Evolutionary conservation across 2,113 vertebrate genomes (phyloP).

Genomic region (Coregonus clupeaformis): DNA sequence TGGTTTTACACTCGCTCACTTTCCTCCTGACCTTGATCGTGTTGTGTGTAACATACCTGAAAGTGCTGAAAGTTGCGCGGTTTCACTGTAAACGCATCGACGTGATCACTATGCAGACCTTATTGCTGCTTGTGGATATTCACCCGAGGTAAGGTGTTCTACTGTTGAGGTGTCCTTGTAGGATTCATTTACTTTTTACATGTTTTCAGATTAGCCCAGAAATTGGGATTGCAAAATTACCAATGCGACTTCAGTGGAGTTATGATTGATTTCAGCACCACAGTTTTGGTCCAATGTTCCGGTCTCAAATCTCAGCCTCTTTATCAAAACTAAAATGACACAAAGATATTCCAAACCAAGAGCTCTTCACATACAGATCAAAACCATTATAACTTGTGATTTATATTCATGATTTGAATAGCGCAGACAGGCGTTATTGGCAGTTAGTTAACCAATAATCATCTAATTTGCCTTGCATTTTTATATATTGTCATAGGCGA

Average conservation of each 20-base stretch:
- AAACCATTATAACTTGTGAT: background rate
- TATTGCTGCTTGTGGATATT: constrained; percentile 95
- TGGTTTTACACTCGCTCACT: constrained; percentile 87
- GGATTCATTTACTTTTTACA: background rate
- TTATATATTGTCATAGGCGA: no score
- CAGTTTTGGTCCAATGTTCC: background rate
- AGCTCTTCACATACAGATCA: no score
- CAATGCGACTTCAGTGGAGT: background rate
- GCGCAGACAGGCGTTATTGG: no score
- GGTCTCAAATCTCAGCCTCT: background rate
- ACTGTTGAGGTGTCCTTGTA: background rate
- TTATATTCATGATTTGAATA: no score
- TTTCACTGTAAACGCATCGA: constrained; percentile 98
- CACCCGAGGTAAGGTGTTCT: constrained; percentile 88
- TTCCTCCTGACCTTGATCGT: constrained; percentile 92
- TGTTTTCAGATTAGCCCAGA: background rate
- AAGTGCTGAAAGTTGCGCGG: constrained; percentile 95
- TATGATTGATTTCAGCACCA: background rate
- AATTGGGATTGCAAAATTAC: no score
- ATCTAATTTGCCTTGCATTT: no score
- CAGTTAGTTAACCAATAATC: no score
- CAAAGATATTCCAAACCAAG: background rate
- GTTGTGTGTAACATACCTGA: constrained; percentile 92
- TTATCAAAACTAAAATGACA: background rate
- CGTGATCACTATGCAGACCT: constrained; percentile 98